Conservation (phyloP, 2,888 invertebrate genomes). For the Omphaloscelis lunosa region DNA sequence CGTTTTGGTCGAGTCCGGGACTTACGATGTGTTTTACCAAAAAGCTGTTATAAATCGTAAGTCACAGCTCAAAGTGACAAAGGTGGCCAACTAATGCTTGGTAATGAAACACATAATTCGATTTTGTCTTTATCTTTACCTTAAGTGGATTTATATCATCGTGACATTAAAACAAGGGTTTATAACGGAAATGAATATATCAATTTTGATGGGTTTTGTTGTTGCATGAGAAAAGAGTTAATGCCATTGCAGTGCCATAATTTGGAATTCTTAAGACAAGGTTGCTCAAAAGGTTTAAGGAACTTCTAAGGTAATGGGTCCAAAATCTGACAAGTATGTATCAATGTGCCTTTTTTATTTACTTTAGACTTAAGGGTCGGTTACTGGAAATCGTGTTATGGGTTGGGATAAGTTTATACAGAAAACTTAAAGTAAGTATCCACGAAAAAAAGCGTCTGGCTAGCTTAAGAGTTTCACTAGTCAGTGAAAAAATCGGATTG, state of each 20-base stretch:
- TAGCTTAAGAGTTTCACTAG: too few species aligned
- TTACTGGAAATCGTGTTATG: too few species aligned
- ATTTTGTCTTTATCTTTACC: conserved; percentile 82
- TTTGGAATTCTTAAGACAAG: neutral
- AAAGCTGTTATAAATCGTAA: conserved; percentile 27
- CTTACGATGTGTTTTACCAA: conserved; percentile 33
- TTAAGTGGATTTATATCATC: conserved; percentile 85
- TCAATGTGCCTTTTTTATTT: neutral
- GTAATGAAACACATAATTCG: conserved; percentile 86
- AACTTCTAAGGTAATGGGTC: neutral
- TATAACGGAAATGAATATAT: conserved; percentile 75
- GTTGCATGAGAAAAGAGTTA: conserved; percentile 27
- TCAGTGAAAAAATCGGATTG: too few species aligned
- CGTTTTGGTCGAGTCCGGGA: too few species aligned
- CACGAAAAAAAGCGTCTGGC: too few species aligned
- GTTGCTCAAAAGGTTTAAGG: neutral
- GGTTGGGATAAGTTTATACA: too few species aligned
- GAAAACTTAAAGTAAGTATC: too few species aligned
- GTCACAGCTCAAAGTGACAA: conserved; percentile 41
- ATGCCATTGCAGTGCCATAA: conserved; percentile 11
- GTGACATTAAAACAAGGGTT: conserved; percentile 79
- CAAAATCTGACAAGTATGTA: neutral
- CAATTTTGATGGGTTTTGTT: conserved; percentile 61
- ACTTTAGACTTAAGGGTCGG: too few species aligned
- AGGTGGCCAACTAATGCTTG: conserved; percentile 67